Base-by-base conservation (phyloP, 1,140 invertebrate genomes). In the Globodera rostochiensis region DNA sequence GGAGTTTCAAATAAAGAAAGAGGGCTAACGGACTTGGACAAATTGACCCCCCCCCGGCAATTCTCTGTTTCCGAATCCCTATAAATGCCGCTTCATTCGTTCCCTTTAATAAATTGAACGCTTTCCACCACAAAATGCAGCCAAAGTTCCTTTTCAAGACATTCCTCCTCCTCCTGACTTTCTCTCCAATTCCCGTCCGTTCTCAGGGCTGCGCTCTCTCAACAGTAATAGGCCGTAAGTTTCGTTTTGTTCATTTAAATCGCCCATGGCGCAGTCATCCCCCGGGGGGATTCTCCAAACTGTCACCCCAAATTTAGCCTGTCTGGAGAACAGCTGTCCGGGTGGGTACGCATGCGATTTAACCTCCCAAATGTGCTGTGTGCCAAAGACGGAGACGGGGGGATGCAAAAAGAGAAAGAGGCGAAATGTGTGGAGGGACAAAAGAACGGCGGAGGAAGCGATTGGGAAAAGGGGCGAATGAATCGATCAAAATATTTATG, bases 391-490 rank as follows among this genome's bases (percentile, higher is more conserved):
- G 57, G 19, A 60, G 11, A 60, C 21, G 11, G 19, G 25, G 0
- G 69, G n/a, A 6, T 71, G 69, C 69, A 71, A 71, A 45, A 71
- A 71, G 69, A 71, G 46, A 71, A 25, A 19, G 21, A 45, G 50
- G 50, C 50, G 50, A 53, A 53, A 53, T 53, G 50, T 9, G 50
- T 6, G 50, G 4, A 4, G 50, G 11, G 36, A 3, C 36, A 36
- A 36, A 36, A 1, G 36, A 36, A 36, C 36, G 36, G 36, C 36
- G 36, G 36, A 36, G 36, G 36, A 36, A 36, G 2, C 36, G 36
- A 2, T 36, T 36, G 36, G 36, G 36, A 3, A 36, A 36, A 36
- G 36, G 36, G 36, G 2, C 36, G 36, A 3, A 36, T 36, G 36
- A 36, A 36, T 1, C 36, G 36, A 36, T 36, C 36, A 3, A 36